Evolutionary conservation across 2,888 invertebrate genomes (phyloP).

Genomic region (Hirtodrosophila cameraria): DNA sequence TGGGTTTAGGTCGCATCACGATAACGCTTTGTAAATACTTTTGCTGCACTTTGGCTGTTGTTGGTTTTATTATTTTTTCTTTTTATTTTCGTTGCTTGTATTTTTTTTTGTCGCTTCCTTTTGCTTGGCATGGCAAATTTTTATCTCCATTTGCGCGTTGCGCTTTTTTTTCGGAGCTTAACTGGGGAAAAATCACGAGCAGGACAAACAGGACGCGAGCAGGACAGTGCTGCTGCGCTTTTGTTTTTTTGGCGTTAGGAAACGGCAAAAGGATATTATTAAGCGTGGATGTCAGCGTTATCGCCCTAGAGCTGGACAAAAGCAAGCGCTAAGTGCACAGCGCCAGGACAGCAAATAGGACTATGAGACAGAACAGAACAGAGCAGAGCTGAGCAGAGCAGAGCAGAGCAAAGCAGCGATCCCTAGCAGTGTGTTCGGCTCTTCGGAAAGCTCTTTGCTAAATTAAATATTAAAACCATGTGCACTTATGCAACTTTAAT

Average conservation of each 20-base stretch:
- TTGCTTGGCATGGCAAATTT: conserved; percentile 72
- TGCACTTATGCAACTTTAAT: conserved; percentile 81
- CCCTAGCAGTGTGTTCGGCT: conserved; percentile 34
- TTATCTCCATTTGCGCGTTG: conserved; percentile 76
- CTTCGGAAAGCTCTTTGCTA: conserved; percentile 77
- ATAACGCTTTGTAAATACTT: conserved; percentile 79
- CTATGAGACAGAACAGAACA: conserved; percentile 8
- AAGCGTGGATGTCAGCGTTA: conserved; percentile 80
- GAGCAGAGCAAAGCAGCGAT: conserved; percentile 6
- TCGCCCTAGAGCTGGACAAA: conserved; percentile 59
- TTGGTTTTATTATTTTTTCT: conserved; percentile 43
- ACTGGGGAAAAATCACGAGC: conserved; percentile 65
- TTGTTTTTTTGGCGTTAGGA: conserved; percentile 65
- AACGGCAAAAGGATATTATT: conserved; percentile 70
- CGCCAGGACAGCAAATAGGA: conserved; percentile 49
- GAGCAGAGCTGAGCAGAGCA: neutral
- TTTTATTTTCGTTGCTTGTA: conserved; percentile 31
- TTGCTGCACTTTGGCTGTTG: conserved; percentile 78
- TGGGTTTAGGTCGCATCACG: conserved; percentile 66
- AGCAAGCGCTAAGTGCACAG: conserved; percentile 62
- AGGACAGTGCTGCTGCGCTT: conserved; percentile 55
- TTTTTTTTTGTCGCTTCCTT: conserved; percentile 72
- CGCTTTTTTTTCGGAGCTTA: conserved; percentile 59
- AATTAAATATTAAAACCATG: conserved; percentile 81
- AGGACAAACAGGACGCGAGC: conserved; percentile 53